Evolutionary conservation across 2,797 vertebrate genomes (phyloP).

Genomic region (Acanthornis magna): DNA sequence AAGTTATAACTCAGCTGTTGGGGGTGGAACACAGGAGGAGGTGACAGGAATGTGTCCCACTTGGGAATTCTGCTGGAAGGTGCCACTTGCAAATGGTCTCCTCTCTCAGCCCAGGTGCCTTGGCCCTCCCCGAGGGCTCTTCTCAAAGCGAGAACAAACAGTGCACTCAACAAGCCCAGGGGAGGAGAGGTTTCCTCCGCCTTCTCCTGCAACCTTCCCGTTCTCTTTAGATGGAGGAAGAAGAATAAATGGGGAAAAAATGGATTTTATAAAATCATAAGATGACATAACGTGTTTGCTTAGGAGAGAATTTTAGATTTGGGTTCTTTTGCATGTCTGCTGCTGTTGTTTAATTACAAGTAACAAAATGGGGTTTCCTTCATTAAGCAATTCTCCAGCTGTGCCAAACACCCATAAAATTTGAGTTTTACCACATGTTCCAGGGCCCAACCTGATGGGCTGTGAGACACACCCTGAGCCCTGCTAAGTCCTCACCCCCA

Average conservation of each 20-base stretch:
- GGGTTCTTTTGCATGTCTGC: neutral
- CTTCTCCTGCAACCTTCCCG: accelerated
- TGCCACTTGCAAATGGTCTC: neutral
- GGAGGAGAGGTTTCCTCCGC: neutral
- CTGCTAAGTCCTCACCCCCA: neutral
- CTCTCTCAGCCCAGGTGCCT: neutral
- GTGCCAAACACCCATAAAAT: neutral
- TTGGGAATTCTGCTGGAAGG: neutral
- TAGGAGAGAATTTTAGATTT: neutral
- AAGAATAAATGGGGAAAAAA: neutral
- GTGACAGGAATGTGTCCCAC: neutral
- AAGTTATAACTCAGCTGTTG: neutral
- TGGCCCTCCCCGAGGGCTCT: neutral
- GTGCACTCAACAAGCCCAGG: neutral
- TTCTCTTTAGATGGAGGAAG: neutral
- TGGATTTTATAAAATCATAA: neutral
- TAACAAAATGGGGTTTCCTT: neutral
- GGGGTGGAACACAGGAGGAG: neutral
- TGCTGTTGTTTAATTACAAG: neutral
- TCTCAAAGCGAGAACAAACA: neutral
- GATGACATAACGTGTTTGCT: neutral
- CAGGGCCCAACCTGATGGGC: neutral
- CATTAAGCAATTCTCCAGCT: neutral
- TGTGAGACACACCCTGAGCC: neutral
- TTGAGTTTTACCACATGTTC: neutral